A percentile compares a stretch with the other conserved stretches of the same genome.
Evolutionary conservation across 1,140 invertebrate species (phyloP).

Genomic region (Akabosia matsudoensis): DNA sequence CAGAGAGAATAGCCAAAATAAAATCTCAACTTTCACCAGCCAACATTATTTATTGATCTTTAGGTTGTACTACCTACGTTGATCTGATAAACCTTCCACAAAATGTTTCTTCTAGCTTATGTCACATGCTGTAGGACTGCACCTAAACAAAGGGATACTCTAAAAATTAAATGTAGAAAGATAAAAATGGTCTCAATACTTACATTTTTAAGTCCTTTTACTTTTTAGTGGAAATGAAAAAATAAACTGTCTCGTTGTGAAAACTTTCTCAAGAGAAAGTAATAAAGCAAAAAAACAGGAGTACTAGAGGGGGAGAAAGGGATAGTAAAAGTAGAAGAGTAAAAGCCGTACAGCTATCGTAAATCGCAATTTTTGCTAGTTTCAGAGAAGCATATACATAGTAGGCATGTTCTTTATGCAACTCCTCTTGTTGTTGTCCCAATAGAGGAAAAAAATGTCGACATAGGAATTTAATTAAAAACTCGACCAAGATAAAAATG

Average conservation of each 20-base stretch:
- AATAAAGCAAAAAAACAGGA: background rate
- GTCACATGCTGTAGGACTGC: too few species aligned
- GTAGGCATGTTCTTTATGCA: background rate
- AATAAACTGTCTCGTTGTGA: background rate
- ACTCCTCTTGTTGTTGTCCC: background rate
- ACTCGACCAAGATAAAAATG: too few species aligned
- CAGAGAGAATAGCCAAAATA: too few species aligned
- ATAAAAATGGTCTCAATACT: too few species aligned
- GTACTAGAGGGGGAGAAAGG: background rate
- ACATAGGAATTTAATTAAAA: slow-evolving; percentile 25
- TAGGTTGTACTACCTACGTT: background rate
- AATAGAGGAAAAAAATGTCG: slow-evolving; percentile 10
- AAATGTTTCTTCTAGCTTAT: background rate
- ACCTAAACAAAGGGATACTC: too few species aligned
- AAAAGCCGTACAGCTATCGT: background rate
- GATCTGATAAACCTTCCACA: background rate
- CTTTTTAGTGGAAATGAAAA: background rate
- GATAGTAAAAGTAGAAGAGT: background rate
- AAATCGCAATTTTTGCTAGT: slow-evolving; percentile 9
- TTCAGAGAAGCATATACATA: background rate
- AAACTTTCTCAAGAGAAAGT: background rate
- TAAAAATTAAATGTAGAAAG: too few species aligned
- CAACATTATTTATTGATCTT: too few species aligned
- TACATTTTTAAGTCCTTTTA: too few species aligned
- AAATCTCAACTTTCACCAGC: too few species aligned